Evolutionary conservation across 2,113 vertebrate species (phyloP).

Genomic region (Ceyx margarethae): DNA sequence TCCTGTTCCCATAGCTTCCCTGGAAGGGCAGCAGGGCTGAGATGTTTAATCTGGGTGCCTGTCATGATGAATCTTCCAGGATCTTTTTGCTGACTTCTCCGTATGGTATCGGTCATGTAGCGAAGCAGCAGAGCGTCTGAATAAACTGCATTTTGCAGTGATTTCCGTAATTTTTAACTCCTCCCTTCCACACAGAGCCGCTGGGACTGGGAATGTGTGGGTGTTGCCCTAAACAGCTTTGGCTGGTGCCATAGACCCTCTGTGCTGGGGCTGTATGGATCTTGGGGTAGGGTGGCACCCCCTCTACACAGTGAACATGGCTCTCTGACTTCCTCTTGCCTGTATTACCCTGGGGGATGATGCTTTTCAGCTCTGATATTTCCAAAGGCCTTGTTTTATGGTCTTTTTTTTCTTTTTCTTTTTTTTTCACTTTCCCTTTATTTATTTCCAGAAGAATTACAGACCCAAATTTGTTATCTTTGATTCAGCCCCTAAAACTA

Average conservation of each 20-base stretch:
- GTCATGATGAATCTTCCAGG: background rate
- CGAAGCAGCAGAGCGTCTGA: background rate
- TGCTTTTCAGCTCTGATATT: background rate
- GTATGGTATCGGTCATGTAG: background rate
- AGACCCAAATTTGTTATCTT: background rate
- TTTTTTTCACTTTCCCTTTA: background rate
- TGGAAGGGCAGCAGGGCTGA: background rate
- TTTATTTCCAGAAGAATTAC: background rate
- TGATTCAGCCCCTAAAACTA: background rate
- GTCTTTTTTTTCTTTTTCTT: background rate
- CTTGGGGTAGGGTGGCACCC: background rate
- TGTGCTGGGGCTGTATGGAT: background rate
- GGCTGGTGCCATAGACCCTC: background rate
- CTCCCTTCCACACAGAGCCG: background rate
- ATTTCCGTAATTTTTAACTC: background rate
- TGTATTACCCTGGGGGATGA: accelerated
- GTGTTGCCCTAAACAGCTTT: background rate
- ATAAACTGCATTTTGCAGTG: background rate
- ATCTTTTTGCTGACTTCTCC: background rate
- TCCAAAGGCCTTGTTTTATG: background rate
- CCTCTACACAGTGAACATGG: accelerated
- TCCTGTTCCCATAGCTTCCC: background rate
- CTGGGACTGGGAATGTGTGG: background rate
- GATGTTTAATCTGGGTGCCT: background rate
- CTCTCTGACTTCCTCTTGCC: background rate